Conservation (phyloP, 1,140 invertebrate genomes). For the Spodoptera frugiperda region DNA sequence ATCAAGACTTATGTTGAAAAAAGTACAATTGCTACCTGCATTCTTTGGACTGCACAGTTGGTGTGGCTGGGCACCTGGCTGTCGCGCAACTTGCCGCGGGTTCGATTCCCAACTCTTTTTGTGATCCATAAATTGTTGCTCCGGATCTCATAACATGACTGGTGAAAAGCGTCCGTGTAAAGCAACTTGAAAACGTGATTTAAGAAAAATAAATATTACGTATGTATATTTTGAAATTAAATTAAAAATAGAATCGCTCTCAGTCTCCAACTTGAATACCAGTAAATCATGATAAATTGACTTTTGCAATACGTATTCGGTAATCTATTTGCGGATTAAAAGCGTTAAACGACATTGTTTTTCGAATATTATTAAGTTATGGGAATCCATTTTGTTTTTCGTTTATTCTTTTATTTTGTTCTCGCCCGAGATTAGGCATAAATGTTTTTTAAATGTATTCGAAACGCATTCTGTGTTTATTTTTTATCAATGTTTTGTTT, state of each 20-base stretch:
- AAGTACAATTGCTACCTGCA: no score
- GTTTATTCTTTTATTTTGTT: slow-evolving; percentile 6
- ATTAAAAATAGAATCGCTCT: not conserved
- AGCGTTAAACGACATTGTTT: slow-evolving; percentile 63
- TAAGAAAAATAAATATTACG: no score
- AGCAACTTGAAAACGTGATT: no score
- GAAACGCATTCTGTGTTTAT: not conserved
- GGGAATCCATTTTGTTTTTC: slow-evolving; percentile 46
- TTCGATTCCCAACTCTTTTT: no score
- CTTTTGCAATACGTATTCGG: slow-evolving; percentile 61
- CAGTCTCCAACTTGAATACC: slow-evolving; percentile 4
- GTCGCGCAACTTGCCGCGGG: no score
- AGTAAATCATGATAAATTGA: slow-evolving; percentile 56
- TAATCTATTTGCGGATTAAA: slow-evolving; percentile 70
- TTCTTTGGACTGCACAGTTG: no score
- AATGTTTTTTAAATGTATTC: slow-evolving; percentile 13
- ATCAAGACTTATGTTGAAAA: no score
- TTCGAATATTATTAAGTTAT: slow-evolving; percentile 42
- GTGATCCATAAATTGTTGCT: no score
- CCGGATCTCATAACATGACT: no score
- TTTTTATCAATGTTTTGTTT: not conserved
- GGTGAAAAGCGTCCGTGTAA: no score
- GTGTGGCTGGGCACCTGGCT: no score
- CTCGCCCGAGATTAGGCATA: not conserved
- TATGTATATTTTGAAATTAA: no score